Conservation (phyloP, 2,888 invertebrate species). For the Julus scandinavius region DNA sequence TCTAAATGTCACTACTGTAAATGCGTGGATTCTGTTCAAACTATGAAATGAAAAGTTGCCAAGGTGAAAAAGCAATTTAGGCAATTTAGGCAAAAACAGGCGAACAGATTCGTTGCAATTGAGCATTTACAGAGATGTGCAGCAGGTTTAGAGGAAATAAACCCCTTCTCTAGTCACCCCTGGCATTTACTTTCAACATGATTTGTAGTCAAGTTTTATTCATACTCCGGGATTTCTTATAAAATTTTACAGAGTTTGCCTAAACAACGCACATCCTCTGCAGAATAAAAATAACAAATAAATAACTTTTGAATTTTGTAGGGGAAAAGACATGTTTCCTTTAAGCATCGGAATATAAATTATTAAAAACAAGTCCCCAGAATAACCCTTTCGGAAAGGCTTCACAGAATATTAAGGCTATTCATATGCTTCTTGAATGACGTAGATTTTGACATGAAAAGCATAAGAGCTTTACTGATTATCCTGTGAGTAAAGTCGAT, state of each 20-base stretch:
- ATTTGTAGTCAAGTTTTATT: too few relatives aligned
- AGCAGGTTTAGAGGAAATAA: too few relatives aligned
- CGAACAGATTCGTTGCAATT: not conserved
- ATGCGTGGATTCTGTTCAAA: too few relatives aligned
- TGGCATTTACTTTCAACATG: too few relatives aligned
- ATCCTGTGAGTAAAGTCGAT: not conserved
- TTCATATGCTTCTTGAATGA: not conserved
- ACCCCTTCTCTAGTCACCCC: too few relatives aligned
- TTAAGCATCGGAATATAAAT: not conserved
- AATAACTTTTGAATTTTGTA: not conserved
- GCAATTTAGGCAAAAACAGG: not conserved
- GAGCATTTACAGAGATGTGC: too few relatives aligned
- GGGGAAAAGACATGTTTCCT: too few relatives aligned
- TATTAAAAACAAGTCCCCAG: not conserved
- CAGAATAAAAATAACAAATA: not conserved
- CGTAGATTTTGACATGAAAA: not conserved
- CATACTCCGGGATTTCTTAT: too few relatives aligned
- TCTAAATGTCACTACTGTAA: too few relatives aligned
- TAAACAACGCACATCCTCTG: not conserved
- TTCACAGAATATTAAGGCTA: not conserved
- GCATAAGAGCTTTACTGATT: not conserved
- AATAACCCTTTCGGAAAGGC: not conserved
- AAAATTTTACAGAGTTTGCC: too few relatives aligned
- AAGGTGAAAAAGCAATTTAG: not conserved
- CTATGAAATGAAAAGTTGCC: too few relatives aligned